Evolutionary conservation across 2,113 vertebrate species (phyloP), one percentile per base, ranked within the genome.

Genomic region (Gopherus flavomarginatus): DNA sequence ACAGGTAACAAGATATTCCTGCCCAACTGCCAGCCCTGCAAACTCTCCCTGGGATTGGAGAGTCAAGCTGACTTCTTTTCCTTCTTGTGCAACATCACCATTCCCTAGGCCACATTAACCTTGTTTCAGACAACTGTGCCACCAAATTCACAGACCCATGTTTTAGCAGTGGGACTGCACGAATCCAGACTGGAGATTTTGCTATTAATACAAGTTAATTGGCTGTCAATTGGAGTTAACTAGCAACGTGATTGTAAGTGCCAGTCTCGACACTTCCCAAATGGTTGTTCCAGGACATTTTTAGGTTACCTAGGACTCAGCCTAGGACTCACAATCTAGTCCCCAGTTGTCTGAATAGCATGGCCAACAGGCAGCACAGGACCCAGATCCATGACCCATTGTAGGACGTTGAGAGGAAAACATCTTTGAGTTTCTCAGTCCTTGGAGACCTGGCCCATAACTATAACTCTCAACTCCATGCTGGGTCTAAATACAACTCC

Each of bases 141-240:
- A 6, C 57, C 27, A 27, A 11, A 59, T 59, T 29, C 27, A 80
- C 29, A 50, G 29, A 8, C 21, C 10, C 80, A n/a, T 22, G 52
- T 53, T 53, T n/a, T 24, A 81, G 80, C 50, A 53, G 35, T 35
- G 47, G 17, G 31, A 27, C 9, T 19, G 78, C 57, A 1, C 3
- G 4, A 47, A 31, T 49, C 50, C 52, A 59, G n/a, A 31, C 0
- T 0, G 82, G 38, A 87, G 80, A 75, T 62, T 62, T 88, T 85
- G 16, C 65, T 72, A 19, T 35, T 72, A 24, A 12, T 42, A 42
- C 19, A 42, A 75, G 72, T 38, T 38, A 38, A 38, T 72, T 38
- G n/a, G 19, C 31, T n/a, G 65, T 65, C 65, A 44, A 11, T 19
- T 35, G 0, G 0, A 1, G 0, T 6, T 86, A 57, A 75, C 11